Evolutionary conservation across 2,888 invertebrate species (phyloP).

Genomic region (Leptopilina drosophilae): DNA sequence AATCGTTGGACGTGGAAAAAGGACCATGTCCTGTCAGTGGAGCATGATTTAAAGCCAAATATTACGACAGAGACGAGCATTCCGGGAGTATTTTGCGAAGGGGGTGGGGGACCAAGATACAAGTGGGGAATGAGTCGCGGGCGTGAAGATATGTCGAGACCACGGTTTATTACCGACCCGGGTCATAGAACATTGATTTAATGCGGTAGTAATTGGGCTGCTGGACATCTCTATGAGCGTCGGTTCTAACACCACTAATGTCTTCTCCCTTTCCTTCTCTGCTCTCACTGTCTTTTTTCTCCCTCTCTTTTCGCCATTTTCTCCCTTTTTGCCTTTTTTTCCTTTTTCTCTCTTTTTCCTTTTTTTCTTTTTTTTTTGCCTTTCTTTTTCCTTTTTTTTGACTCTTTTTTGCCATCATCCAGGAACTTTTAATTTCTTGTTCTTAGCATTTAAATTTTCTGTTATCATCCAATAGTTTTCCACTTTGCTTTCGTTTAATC

Average conservation of each 20-base stretch:
- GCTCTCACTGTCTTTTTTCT: not conserved
- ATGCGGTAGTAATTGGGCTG: constrained; percentile 76
- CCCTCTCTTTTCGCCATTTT: too few relatives aligned
- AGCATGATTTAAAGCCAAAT: constrained; percentile 77
- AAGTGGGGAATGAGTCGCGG: constrained; percentile 46
- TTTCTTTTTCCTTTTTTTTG: too few relatives aligned
- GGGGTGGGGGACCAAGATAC: constrained; percentile 55
- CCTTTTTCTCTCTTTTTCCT: too few relatives aligned
- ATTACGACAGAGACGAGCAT: constrained; percentile 75
- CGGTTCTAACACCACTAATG: constrained; percentile 65
- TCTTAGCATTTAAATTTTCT: too few relatives aligned
- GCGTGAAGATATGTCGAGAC: constrained; percentile 71
- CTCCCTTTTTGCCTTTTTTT: too few relatives aligned
- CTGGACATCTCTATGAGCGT: constrained; percentile 74
- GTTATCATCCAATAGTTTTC: too few relatives aligned
- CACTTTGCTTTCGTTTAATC: too few relatives aligned
- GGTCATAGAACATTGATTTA: constrained; percentile 76
- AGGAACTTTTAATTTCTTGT: too few relatives aligned
- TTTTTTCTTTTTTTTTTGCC: too few relatives aligned
- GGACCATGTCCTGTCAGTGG: constrained; percentile 69
- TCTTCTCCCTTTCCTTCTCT: constrained; percentile 56
- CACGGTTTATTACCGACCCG: constrained; percentile 74
- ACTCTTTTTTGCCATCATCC: too few relatives aligned
- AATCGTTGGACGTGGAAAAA: constrained; percentile 56
- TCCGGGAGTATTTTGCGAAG: constrained; percentile 64